Evolutionary conservation across 2,888 invertebrate species (phyloP).

Genomic region (Pedicia rivosa): DNA sequence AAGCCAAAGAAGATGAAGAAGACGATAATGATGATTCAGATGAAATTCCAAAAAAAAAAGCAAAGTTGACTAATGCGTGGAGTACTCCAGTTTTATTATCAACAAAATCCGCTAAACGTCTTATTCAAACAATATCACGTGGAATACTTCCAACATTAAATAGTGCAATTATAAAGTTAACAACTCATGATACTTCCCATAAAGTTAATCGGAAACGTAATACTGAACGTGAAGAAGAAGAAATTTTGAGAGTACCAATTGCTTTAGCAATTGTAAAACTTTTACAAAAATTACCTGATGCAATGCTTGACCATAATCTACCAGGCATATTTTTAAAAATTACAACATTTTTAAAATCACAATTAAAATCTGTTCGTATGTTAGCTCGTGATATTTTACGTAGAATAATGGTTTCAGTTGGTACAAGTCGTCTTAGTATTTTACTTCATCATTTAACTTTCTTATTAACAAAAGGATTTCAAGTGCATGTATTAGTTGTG

Average conservation of each 20-base stretch:
- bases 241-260: constrained; percentile 78
- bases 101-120: constrained; percentile 55
- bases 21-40: constrained; percentile 28
- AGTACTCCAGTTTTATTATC: constrained; percentile 39
- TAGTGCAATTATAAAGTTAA: constrained; percentile 48
- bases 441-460: constrained; percentile 67
- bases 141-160: constrained; percentile 68
- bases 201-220: constrained; percentile 57
- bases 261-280: constrained; percentile 86
- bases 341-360: constrained; percentile 79
- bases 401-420: constrained; percentile 74
- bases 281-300: constrained; percentile 68
- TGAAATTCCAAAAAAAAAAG: constrained; percentile 22
- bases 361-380: constrained; percentile 70
- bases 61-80: constrained; percentile 13
- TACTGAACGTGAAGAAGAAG: constrained; percentile 66
- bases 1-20: constrained; percentile 19
- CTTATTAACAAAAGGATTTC: constrained; percentile 74
- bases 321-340: constrained; percentile 79
- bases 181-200: constrained; percentile 58
- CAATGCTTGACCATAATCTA: constrained; percentile 55
- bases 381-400: constrained; percentile 81
- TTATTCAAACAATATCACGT: constrained; percentile 51
- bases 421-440: constrained; percentile 60
- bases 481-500: constrained; percentile 82